Evolutionary conservation across 2,797 vertebrate genomes (phyloP).

Genomic region (Onychomys leucogaster): DNA sequence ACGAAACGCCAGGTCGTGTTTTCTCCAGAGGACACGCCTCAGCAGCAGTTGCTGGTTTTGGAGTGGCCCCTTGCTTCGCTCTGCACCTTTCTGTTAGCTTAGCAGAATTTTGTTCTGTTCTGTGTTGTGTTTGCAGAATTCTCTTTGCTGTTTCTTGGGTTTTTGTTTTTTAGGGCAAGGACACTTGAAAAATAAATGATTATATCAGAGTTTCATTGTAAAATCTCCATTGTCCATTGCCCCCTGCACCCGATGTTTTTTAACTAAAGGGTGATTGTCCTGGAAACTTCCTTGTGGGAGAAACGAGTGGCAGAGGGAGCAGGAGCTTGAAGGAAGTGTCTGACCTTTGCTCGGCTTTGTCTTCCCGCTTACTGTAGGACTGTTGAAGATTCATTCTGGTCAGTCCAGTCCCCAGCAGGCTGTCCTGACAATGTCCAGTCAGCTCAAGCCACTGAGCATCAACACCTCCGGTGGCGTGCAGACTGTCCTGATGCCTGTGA

Average conservation of each 20-base stretch:
- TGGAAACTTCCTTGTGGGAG: neutral
- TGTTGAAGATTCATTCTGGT: constrained; percentile 96
- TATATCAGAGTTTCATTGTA: neutral
- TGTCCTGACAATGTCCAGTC: constrained; percentile 96
- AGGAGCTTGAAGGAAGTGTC: neutral
- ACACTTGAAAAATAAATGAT: constrained; percentile 37
- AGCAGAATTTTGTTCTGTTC: neutral
- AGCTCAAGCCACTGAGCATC: constrained; percentile 95
- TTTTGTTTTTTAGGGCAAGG: neutral
- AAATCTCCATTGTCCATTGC: neutral
- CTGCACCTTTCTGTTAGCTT: neutral
- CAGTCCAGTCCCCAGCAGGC: constrained; percentile 95
- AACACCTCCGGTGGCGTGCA: constrained; percentile 92
- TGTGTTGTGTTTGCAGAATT: constrained; percentile 32
- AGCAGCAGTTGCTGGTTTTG: neutral
- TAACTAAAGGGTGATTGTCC: neutral
- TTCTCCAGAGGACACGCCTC: neutral
- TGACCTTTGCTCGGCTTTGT: constrained; percentile 63
- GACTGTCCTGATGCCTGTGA: constrained; percentile 96
- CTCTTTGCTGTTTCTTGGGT: neutral
- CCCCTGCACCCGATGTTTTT: neutral
- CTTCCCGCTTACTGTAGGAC: constrained; percentile 89
- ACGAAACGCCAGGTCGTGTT: neutral
- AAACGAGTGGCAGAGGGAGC: neutral
- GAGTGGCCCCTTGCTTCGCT: neutral